Evolutionary conservation across 2,113 vertebrate genomes (phyloP).

Genomic region (Meriones unguiculatus): DNA sequence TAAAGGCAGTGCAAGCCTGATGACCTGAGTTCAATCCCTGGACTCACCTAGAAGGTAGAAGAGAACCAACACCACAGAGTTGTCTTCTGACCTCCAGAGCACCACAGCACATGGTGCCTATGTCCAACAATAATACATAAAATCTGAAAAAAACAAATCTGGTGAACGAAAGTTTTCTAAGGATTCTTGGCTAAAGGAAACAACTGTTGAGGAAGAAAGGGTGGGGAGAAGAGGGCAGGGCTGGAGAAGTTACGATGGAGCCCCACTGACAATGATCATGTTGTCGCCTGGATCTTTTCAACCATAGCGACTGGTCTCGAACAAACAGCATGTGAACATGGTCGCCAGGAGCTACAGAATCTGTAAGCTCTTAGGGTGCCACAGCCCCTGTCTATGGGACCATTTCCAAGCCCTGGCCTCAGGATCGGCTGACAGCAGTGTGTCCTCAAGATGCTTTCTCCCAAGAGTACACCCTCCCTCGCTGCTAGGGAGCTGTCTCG

Average conservation of each 20-base stretch:
- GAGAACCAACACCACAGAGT: not conserved
- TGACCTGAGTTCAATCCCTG: not conserved
- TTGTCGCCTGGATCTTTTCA: not conserved
- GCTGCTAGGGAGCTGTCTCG: not conserved
- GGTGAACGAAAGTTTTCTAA: not conserved
- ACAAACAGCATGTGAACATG: not conserved
- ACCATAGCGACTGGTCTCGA: not conserved
- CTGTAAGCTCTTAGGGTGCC: not conserved
- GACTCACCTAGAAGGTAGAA: not conserved
- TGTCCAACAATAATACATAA: not conserved
- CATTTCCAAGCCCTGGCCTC: not conserved
- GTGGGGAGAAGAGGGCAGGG: too few relatives aligned
- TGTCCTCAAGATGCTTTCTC: not conserved
- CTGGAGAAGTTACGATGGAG: fast-evolving
- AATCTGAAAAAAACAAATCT: not conserved
- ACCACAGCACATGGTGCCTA: too few relatives aligned
- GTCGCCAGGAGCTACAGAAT: not conserved
- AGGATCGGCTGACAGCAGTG: not conserved
- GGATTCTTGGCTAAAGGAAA: not conserved
- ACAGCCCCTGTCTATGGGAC: fast-evolving
- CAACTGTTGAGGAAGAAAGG: not conserved
- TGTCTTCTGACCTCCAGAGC: not conserved
- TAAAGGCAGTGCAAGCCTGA: not conserved
- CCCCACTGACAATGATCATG: not conserved
- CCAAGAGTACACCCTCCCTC: fast-evolving